A percentile compares a stretch with the other conserved stretches of the same genome.
Conservation (phyloP, 2,113 vertebrate genomes). For the Ochotona princeps region DNA sequence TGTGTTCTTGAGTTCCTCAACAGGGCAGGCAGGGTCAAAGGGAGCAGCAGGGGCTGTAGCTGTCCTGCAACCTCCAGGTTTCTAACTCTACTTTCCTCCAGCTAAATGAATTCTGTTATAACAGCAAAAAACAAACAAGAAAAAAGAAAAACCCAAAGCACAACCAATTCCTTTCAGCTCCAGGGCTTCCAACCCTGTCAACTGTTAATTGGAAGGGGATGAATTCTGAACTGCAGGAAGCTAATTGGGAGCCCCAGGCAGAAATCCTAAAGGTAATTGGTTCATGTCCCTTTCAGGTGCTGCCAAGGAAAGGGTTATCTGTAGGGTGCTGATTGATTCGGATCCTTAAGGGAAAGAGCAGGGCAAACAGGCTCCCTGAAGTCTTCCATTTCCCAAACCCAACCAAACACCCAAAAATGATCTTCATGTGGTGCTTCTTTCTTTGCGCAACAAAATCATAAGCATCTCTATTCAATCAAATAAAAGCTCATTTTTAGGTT, state of each 20-base stretch:
- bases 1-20: background rate
- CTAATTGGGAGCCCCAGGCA: constrained; percentile 51
- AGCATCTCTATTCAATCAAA: constrained; percentile 1
- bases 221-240: constrained; percentile 31
- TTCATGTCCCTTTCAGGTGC: background rate
- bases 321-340: background rate
- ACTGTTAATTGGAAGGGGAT: constrained; percentile 38
- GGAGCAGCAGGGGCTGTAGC: background rate
- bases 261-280: constrained; percentile 44
- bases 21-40: background rate
- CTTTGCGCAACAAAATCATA: background rate
- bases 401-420: background rate
- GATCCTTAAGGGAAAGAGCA: background rate
- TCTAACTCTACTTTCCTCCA: background rate
- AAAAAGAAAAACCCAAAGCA: background rate
- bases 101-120: constrained; percentile 1
- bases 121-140: constrained; percentile 35
- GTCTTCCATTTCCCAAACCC: background rate
- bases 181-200: background rate
- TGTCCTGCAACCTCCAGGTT: background rate
- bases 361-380: no score
- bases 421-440: background rate
- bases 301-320: background rate
- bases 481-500: background rate
- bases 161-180: background rate